Evolutionary conservation across 2,797 vertebrate genomes (phyloP).

Genomic region (Anguilla pacifica): DNA sequence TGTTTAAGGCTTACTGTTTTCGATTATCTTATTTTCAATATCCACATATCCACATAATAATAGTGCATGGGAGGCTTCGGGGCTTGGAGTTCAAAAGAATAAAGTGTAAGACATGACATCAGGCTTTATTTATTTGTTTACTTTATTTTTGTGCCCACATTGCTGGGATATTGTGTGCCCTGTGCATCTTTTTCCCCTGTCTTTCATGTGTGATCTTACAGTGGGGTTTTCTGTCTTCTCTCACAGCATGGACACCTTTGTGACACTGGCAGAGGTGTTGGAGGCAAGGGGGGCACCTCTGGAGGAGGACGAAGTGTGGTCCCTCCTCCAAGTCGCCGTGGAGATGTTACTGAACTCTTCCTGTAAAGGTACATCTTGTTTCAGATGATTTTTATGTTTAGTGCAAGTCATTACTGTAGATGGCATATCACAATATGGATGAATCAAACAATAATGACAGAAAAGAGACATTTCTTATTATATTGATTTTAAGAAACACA

Average conservation of each 20-base stretch:
- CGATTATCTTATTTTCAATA: neutral
- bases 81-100: neutral
- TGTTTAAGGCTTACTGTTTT: neutral
- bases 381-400: neutral
- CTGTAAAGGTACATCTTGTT: slow-evolving; percentile 67
- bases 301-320: slow-evolving; percentile 88
- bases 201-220: neutral
- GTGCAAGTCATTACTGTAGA: neutral
- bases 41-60: neutral
- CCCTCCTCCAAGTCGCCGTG: slow-evolving; percentile 75
- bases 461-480: too few species aligned
- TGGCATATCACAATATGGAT: neutral
- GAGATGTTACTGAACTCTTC: slow-evolving; percentile 77
- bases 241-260: slow-evolving; percentile 77
- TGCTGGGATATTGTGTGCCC: neutral
- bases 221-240: neutral
- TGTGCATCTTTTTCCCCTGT: neutral
- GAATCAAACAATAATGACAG: too few species aligned
- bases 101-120: neutral
- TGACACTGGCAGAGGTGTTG: slow-evolving; percentile 84
- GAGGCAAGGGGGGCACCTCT: slow-evolving; percentile 81
- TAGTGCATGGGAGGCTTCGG: neutral
- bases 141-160: neutral
- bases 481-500: too few species aligned
- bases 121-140: neutral